These are phyloP conservation scores for Acanthurus lineatus DNA, from an alignment of 2,797 vertebrate species.

Conservation along the genomic window DNA sequence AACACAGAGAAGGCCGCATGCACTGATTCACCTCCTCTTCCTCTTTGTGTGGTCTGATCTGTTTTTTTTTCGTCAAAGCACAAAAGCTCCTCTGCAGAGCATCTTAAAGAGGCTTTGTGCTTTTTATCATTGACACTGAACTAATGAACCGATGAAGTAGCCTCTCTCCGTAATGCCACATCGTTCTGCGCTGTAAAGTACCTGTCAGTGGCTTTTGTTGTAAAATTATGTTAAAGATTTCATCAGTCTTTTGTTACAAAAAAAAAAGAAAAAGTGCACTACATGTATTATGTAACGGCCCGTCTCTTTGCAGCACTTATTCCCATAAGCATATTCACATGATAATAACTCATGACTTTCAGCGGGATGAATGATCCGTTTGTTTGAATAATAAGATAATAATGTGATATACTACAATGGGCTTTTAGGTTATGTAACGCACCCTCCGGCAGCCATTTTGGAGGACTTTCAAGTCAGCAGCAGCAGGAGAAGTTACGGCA, in stretches of 20 bases:
- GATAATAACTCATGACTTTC: slow-evolving; percentile 37
- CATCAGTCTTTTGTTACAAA: slow-evolving; percentile 12
- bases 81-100: slow-evolving; percentile 6
- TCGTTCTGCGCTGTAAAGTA: neutral
- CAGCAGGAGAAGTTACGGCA: neutral
- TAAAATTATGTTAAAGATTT: neutral
- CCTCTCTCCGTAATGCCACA: neutral
- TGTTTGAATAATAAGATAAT: slow-evolving; percentile 37
- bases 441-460: slow-evolving; percentile 7
- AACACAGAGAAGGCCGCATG: neutral
- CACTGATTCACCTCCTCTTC: neutral
- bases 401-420: slow-evolving; percentile 28
- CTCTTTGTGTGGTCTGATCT: neutral
- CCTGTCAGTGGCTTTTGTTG: neutral
- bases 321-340: slow-evolving; percentile 10
- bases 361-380: slow-evolving; percentile 40
- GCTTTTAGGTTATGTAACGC: slow-evolving; percentile 24
- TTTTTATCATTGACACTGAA: slow-evolving; percentile 13
- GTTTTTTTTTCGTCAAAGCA: slow-evolving; percentile 6
- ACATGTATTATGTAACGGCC: slow-evolving; percentile 14
- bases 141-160: slow-evolving; percentile 20
- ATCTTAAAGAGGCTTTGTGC: neutral
- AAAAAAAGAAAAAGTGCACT: neutral
- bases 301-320: slow-evolving; percentile 1
- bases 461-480: slow-evolving; percentile 15